These are phyloP conservation scores for Phaenicophaeus curvirostris DNA, from an alignment of 2,797 vertebrate species.

Conservation along the genomic window DNA sequence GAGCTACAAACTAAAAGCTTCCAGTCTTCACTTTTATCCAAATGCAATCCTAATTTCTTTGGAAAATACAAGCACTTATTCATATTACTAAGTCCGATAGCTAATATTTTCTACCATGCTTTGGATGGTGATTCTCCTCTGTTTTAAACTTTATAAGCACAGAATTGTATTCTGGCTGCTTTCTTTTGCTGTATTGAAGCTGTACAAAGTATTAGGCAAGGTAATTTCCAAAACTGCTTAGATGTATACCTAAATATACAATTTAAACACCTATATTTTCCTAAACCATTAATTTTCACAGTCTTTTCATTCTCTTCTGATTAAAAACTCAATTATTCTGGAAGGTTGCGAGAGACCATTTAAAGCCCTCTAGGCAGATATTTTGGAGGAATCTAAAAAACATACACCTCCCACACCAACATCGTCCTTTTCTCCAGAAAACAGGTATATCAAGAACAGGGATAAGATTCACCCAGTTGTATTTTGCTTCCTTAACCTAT, in stretches of 20 bases:
- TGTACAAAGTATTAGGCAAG: not conserved
- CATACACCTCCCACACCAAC: not conserved
- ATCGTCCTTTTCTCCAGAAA: not conserved
- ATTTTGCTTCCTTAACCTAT: not conserved
- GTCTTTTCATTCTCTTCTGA: not conserved
- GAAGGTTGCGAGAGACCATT: not conserved
- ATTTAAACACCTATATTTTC: not conserved
- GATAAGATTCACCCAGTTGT: not conserved
- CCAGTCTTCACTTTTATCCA: not conserved
- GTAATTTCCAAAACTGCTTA: not conserved
- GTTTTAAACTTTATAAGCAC: not conserved
- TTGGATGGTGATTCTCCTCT: not conserved
- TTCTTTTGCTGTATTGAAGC: not conserved
- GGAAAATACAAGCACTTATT: not conserved
- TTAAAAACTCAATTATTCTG: not conserved
- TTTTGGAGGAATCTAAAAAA: not conserved
- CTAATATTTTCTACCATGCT: not conserved
- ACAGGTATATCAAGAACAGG: not conserved
- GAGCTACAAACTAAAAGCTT: not conserved
- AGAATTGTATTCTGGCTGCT: not conserved
- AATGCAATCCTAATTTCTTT: not conserved
- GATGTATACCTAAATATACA: not conserved
- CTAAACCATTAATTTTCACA: not conserved
- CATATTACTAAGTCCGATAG: not conserved
- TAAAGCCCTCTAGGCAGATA: constrained; percentile 4